These are phyloP conservation scores for Circaetus cinerascens DNA, from an alignment of 2,113 vertebrate species.

Conservation along the genomic window DNA sequence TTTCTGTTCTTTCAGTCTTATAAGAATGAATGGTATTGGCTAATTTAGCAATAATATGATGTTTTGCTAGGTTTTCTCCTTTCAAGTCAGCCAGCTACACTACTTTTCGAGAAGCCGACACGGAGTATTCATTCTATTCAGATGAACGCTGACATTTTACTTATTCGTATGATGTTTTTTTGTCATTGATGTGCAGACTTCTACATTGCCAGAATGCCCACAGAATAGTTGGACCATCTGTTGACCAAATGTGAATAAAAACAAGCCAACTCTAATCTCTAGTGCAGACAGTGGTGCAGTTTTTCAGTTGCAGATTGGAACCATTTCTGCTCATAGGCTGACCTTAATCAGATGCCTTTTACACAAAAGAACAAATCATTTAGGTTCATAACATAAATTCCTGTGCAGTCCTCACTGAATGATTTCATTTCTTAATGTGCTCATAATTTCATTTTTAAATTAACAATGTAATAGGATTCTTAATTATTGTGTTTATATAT, in stretches of 20 bases:
- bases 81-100: background rate
- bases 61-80: conserved; percentile 15
- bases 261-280: conserved; percentile 57
- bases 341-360: conserved; percentile 44
- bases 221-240: conserved; percentile 56
- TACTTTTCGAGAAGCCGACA: conserved; percentile 1
- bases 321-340: conserved; percentile 18
- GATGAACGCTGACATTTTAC: conserved; percentile 66
- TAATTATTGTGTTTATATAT: background rate
- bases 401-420: background rate
- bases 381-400: background rate
- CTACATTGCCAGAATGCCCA: conserved; percentile 21
- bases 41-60: background rate
- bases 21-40: background rate
- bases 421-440: background rate
- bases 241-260: conserved; percentile 69
- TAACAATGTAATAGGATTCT: background rate
- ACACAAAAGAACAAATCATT: background rate
- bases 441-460: background rate
- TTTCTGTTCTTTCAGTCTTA: background rate
- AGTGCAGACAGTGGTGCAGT: conserved; percentile 28
- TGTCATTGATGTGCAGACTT: conserved; percentile 49
- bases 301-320: conserved; percentile 33
- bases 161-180: conserved; percentile 31
- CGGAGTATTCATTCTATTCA: background rate